Evolutionary conservation across 2,888 invertebrate species (phyloP).

Genomic region (Oscheius onirici): DNA sequence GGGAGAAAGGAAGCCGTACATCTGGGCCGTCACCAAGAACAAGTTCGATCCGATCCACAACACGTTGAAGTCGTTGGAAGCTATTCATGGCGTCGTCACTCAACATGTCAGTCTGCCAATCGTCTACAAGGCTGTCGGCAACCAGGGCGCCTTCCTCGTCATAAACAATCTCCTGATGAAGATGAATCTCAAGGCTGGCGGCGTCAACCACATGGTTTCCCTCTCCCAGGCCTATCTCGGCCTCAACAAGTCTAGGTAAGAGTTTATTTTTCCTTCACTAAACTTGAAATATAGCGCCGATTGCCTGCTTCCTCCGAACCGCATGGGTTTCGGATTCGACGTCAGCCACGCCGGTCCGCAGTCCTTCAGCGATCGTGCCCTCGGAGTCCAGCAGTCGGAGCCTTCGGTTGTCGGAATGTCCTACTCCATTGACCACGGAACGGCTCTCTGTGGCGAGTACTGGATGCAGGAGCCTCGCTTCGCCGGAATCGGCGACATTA

Average conservation of each 20-base stretch:
- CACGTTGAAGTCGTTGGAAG: slow-evolving; percentile 43
- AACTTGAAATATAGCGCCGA: not conserved
- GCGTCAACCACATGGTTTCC: slow-evolving; percentile 32
- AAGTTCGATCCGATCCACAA: slow-evolving; percentile 42
- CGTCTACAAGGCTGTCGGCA: slow-evolving; percentile 32
- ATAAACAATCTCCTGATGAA: slow-evolving; percentile 42
- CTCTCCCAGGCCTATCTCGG: not conserved
- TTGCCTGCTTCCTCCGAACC: not conserved
- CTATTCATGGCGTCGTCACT: slow-evolving; percentile 39
- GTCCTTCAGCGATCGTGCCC: slow-evolving; percentile 40
- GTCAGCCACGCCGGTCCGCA: slow-evolving; percentile 50
- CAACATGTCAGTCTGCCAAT: slow-evolving; percentile 43
- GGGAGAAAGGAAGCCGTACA: not conserved
- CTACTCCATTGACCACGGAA: not conserved
- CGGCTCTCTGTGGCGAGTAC: not conserved
- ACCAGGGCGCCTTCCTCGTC: slow-evolving; percentile 7
- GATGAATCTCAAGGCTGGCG: slow-evolving; percentile 43
- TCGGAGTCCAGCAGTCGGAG: slow-evolving; percentile 31
- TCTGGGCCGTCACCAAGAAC: slow-evolving; percentile 39
- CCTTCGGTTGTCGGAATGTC: slow-evolving; percentile 51
- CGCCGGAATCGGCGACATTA: slow-evolving; percentile 26
- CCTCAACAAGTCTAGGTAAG: not conserved
- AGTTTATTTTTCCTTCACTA: not conserved
- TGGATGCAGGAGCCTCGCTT: slow-evolving; percentile 42
- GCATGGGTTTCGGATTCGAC: slow-evolving; percentile 56